Base-by-base conservation (phyloP, 2,888 invertebrate species). In the Sipha maydis region DNA sequence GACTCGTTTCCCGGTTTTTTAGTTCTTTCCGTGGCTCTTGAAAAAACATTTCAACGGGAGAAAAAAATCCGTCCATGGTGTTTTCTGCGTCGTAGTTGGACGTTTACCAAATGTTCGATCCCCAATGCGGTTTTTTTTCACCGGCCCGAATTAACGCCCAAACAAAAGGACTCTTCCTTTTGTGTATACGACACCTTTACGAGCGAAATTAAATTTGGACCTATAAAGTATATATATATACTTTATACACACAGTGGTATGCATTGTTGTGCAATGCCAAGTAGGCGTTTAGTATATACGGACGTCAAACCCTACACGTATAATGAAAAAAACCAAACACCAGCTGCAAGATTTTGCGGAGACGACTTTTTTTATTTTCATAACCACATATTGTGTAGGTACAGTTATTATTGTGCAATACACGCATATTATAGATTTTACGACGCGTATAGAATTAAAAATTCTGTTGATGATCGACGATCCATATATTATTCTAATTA, bases 61-160 rank as follows among this genome's bases (percentile, higher is more conserved):
- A 54, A 54, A 41, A 54, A 73, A 83, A 83, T 54, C 41, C 38
- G 69, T 48, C 77, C 48, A n/a, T 28, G 48, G 67, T 28, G 71
- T 31, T 19, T 31, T n/a, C 48, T 28, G 48, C 14, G 14, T 11
- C 0, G 48, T 14, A 41, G 28, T 85, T 85, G 85, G 85, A 78
- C 78, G 77, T 77, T 85, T 77, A 77, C 85, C 85, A 85, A 85
- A 85, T 78, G 78, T 78, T 85, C 85, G 78, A 78, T 78, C 31
- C 67, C 31, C 77, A 34, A 77, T 69, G 77, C 48, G 78, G 78
- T 85, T 67, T 79, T 79, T 79, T 79, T 79, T 71, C 78, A 17
- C 77, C 77, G 34, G 54, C 19, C 56, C 34, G 69, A 86, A 78
- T 86, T 79, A 86, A 86, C 71, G 71, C 85, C 75, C 83, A 61